Evolutionary conservation across 2,888 invertebrate species (phyloP), one percentile per base, ranked within the genome.

Genomic region (Stramonita haemastoma): DNA sequence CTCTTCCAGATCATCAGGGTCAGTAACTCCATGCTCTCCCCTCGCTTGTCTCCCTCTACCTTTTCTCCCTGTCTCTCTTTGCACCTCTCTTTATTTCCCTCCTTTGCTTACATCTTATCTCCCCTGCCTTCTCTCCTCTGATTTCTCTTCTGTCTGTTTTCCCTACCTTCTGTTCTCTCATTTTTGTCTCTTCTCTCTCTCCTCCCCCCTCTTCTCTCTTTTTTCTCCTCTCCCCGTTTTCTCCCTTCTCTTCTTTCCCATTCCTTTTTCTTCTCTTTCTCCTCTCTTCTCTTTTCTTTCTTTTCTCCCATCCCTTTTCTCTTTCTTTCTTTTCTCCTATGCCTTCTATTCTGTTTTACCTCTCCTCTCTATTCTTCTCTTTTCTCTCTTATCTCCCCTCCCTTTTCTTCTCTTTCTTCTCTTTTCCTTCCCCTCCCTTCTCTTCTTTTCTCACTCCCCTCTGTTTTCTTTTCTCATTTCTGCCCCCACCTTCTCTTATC

Each of bases 1-100:
- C 90, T 93, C 29, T 94, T 94, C 90, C 93, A 94, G 85, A 93
- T 95, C 77, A 91, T 93, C 36, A 92, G 92, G 90, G 94, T 94
- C 90, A 92, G 93, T 92, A 32, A 29, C 32, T 79, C 73, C 73
- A n/a, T 11, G 2, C 5, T n/a, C 13, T n/a, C 11, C n/a, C 70
- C 26, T 26, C n/a, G 0, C n/a, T 11, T 11, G 11, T 11, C 26
- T 29, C 73, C n/a, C 73, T n/a, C 5, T 73, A 8, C 5, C 73
- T 13, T 66, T 22, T 66, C 46, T 46, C 46, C 46, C 46, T 5
- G 0, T 17, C 66, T 66, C 66, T 66, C 13, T 26, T 22, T 73
- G 0, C 73, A 46, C 8, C 4, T 8, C 46, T 46, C 46, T 46
- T 46, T 46, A 46, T 46, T 46, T 46, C 46, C 46, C 46, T 46